phyloP scores from a whole-genome alignment of 2,888 invertebrate species.

The Hololepta plana region DNA sequence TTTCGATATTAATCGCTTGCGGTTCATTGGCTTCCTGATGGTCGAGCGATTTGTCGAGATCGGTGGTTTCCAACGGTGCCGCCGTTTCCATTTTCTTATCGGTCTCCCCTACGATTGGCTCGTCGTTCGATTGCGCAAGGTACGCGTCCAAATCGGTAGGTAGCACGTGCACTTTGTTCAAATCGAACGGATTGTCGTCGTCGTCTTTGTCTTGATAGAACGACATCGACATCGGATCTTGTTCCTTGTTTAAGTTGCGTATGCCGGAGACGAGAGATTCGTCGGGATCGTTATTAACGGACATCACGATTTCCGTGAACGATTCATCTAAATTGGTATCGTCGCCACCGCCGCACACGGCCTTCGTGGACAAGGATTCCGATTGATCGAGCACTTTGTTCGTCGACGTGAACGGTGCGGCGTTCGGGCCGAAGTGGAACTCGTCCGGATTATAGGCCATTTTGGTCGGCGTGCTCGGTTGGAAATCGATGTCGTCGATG shows the following conservation, averaged over 20 bases:
- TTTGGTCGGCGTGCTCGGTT: slow-evolving; percentile 15
- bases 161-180: slow-evolving; percentile 38
- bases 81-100: too few species aligned
- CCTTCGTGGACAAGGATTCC: slow-evolving; percentile 31
- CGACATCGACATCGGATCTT: slow-evolving; percentile 47
- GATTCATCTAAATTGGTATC: slow-evolving; percentile 20
- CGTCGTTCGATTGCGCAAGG: too few species aligned
- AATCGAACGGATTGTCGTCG: slow-evolving; percentile 34
- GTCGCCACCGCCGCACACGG: slow-evolving; percentile 34
- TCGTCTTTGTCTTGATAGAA: slow-evolving; percentile 43
- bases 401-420: slow-evolving; percentile 27
- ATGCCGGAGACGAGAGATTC: slow-evolving; percentile 27
- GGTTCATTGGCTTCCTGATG: too few species aligned
- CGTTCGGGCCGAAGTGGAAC: slow-evolving; percentile 44
- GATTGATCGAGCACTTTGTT: slow-evolving; percentile 26
- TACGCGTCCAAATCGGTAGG: slow-evolving; percentile 32
- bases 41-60: too few species aligned
- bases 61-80: too few species aligned
- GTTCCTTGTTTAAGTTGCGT: slow-evolving; percentile 34
- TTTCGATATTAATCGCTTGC: too few species aligned
- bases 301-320: slow-evolving; percentile 6
- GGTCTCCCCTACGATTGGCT: too few species aligned
- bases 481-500: slow-evolving; percentile 25
- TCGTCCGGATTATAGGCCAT: slow-evolving; percentile 23
- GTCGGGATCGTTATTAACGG: slow-evolving; percentile 2